Percentiles rank a stretch among this genome's conserved stretches.
These are phyloP conservation scores for Distichodus sexfasciatus DNA, from an alignment of 2,797 vertebrate genomes.

Conservation along the genomic window DNA sequence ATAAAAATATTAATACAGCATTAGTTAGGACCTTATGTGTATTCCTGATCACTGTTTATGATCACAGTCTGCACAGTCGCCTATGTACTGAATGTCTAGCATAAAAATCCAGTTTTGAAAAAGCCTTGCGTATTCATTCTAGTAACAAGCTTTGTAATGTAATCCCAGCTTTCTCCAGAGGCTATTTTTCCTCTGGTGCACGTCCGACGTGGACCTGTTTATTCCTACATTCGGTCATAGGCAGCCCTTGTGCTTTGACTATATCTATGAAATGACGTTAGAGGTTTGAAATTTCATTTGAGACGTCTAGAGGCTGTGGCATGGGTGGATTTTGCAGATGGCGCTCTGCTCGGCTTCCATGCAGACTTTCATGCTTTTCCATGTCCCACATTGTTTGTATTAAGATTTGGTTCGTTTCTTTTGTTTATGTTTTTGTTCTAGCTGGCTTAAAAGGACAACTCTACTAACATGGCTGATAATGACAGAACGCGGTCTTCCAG, in stretches of 20 bases:
- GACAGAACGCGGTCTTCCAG: too few species aligned
- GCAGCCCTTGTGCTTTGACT: conserved; percentile 27
- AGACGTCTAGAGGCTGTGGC: conserved; percentile 23
- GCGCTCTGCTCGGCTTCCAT: conserved; percentile 34
- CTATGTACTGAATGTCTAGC: conserved; percentile 20
- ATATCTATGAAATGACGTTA: conserved; percentile 22
- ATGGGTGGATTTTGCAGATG: conserved; percentile 12
- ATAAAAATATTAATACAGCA: not conserved
- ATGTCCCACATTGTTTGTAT: conserved; percentile 5
- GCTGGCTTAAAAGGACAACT: too few species aligned
- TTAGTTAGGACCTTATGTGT: not conserved
- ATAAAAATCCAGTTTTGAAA: not conserved
- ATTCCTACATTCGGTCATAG: conserved; percentile 31
- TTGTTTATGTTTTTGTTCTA: too few species aligned
- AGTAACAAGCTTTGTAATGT: not conserved
- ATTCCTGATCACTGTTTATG: conserved; percentile 11
- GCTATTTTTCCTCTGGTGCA: not conserved
- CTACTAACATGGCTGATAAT: too few species aligned
- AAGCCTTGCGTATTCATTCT: not conserved
- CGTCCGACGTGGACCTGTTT: not conserved
- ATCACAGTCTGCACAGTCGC: not conserved
- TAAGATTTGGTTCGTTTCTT: not conserved
- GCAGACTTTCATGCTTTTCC: not conserved
- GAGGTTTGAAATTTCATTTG: conserved; percentile 30
- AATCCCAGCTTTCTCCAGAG: not conserved